These are phyloP conservation scores for Atethmia centrago DNA, from an alignment of 2,888 invertebrate genomes.

Conservation along the genomic window DNA sequence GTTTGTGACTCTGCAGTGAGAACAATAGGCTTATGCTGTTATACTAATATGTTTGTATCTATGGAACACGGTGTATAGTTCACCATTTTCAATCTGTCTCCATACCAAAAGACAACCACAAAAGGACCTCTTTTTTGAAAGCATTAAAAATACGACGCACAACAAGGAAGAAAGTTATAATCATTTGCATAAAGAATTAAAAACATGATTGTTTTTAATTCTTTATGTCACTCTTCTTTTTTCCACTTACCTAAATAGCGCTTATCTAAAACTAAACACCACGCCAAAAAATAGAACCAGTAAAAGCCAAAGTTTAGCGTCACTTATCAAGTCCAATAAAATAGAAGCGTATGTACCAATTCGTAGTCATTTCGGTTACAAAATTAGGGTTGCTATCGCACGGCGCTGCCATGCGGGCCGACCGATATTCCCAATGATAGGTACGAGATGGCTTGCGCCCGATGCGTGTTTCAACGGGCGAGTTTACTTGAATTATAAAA, in stretches of 20 bases:
- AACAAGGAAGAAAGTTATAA: not conserved
- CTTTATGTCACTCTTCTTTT: too few species aligned
- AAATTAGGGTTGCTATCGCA: conserved; percentile 77
- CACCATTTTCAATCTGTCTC: not conserved
- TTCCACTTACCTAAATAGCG: too few species aligned
- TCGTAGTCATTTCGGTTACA: conserved; percentile 75
- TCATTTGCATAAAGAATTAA: conserved; percentile 31
- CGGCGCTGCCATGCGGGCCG: conserved; percentile 76
- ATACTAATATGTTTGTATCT: not conserved
- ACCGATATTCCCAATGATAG: conserved; percentile 81
- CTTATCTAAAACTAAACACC: not conserved
- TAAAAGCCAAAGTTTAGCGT: conserved; percentile 30
- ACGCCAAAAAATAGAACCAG: not conserved
- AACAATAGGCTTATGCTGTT: too few species aligned
- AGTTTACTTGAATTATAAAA: conserved; percentile 17
- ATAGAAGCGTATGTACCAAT: conserved; percentile 62
- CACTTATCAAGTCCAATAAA: conserved; percentile 54
- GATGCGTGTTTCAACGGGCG: conserved; percentile 58
- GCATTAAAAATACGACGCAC: not conserved
- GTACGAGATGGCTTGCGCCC: conserved; percentile 70
- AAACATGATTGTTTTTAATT: too few species aligned
- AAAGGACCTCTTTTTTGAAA: not conserved
- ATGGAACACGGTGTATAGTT: not conserved
- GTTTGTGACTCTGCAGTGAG: not conserved
- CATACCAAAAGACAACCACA: not conserved